Conservation (phyloP, 2,113 vertebrate species). For the Sturnus vulgaris region DNA sequence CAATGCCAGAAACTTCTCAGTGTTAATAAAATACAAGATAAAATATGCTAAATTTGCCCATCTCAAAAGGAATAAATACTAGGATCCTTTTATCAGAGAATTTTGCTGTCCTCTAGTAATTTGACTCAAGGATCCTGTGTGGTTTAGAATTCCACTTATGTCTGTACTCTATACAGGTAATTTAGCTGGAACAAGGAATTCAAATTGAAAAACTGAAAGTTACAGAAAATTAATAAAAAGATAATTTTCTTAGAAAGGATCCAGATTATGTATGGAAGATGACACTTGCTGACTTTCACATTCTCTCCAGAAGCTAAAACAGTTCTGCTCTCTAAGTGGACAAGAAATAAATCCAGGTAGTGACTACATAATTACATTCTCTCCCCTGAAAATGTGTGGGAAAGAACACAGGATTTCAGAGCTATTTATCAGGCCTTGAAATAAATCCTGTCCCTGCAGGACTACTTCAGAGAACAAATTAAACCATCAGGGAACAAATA, state of each 20-base stretch:
- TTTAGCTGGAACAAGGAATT: background rate
- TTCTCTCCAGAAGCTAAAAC: background rate
- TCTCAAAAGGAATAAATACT: background rate
- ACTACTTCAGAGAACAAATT: background rate
- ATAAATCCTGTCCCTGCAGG: background rate
- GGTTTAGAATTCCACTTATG: background rate
- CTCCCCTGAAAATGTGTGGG: background rate
- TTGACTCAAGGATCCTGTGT: background rate
- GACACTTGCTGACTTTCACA: background rate
- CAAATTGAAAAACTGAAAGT: background rate
- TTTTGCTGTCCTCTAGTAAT: background rate
- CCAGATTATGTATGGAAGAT: background rate
- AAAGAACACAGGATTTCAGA: background rate
- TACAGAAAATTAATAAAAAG: background rate
- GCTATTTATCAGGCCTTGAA: background rate
- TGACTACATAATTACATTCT: background rate
- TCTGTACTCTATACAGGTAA: background rate
- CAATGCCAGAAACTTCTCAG: background rate
- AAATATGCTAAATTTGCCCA: background rate
- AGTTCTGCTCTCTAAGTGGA: background rate
- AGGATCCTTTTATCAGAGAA: background rate
- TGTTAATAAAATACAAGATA: background rate
- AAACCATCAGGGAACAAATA: conserved; percentile 7
- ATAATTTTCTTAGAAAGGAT: background rate
- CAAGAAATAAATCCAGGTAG: background rate